These are phyloP conservation scores for Eurystomus gularis DNA, from an alignment of 2,113 vertebrate species.

Conservation along the genomic window DNA sequence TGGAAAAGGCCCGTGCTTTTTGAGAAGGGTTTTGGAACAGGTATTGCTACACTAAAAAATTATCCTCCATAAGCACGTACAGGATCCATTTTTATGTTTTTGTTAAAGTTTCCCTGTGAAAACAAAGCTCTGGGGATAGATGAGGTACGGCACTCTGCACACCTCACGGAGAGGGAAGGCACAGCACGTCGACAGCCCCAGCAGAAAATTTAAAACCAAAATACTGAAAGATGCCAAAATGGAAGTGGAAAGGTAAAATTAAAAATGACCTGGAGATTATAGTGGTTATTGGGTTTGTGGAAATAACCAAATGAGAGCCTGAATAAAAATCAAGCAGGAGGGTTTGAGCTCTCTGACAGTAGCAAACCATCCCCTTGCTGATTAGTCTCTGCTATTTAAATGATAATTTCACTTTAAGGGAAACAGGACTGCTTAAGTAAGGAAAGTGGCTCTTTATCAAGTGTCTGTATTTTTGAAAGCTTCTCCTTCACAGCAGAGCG, in stretches of 20 bases:
- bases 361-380: not conserved
- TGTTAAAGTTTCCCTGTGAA: not conserved
- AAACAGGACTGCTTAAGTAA: slow-evolving; percentile 28
- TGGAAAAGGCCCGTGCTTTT: not conserved
- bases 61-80: not conserved
- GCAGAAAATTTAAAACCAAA: not conserved
- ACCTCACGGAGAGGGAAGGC: not conserved
- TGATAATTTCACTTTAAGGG: slow-evolving; percentile 41
- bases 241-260: not conserved
- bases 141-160: not conserved
- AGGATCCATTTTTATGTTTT: not conserved
- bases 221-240: not conserved
- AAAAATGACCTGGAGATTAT: not conserved
- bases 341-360: not conserved
- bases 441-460: not conserved
- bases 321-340: slow-evolving; percentile 9
- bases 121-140: not conserved
- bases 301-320: slow-evolving; percentile 1
- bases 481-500: slow-evolving; percentile 33
- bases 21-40: not conserved
- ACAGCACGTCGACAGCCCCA: rapidly evolving
- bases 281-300: not conserved
- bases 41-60: not conserved
- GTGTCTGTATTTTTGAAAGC: not conserved
- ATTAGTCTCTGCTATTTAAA: slow-evolving; percentile 52